Evolutionary conservation across 2,888 invertebrate genomes (phyloP).

Genomic region (Serripes groenlandicus): DNA sequence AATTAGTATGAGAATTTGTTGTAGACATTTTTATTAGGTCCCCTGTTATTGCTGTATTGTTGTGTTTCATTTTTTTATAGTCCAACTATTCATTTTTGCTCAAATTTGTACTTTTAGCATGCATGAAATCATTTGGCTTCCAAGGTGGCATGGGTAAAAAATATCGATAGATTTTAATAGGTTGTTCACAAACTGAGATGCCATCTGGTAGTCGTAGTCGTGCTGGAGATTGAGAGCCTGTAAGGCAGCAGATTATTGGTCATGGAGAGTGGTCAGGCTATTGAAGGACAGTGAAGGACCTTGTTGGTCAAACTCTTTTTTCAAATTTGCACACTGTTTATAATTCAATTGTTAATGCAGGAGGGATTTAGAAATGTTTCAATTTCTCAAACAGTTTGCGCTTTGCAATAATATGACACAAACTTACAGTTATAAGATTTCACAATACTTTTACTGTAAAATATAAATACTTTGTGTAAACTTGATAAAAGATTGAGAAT

Average conservation of each 20-base stretch:
- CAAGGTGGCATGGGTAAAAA: conserved; percentile 21
- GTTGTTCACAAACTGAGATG: conserved; percentile 19
- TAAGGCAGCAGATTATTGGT: conserved; percentile 16
- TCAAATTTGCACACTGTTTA: too few species aligned
- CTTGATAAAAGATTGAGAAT: too few species aligned
- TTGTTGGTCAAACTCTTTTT: too few species aligned
- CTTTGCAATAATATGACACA: too few species aligned
- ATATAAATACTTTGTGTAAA: too few species aligned
- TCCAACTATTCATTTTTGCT: conserved; percentile 55
- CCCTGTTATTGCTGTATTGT: conserved; percentile 40
- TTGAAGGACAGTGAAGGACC: too few species aligned
- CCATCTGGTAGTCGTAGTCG: conserved; percentile 11
- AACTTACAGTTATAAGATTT: too few species aligned
- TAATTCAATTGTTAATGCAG: too few species aligned
- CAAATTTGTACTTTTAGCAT: conserved; percentile 42
- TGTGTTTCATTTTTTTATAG: conserved; percentile 51
- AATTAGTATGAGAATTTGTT: conserved; percentile 26
- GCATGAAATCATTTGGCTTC: conserved; percentile 31
- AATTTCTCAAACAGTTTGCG: too few species aligned
- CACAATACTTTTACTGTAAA: too few species aligned
- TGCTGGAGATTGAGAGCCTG: conserved; percentile 6
- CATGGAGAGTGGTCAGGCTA: not conserved
- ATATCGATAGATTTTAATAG: not conserved
- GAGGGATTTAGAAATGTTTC: too few species aligned
- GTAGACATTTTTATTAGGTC: conserved; percentile 29